phyloP scores from a whole-genome alignment of 2,888 invertebrate species.

The Disparrhopalites patrizii region DNA sequence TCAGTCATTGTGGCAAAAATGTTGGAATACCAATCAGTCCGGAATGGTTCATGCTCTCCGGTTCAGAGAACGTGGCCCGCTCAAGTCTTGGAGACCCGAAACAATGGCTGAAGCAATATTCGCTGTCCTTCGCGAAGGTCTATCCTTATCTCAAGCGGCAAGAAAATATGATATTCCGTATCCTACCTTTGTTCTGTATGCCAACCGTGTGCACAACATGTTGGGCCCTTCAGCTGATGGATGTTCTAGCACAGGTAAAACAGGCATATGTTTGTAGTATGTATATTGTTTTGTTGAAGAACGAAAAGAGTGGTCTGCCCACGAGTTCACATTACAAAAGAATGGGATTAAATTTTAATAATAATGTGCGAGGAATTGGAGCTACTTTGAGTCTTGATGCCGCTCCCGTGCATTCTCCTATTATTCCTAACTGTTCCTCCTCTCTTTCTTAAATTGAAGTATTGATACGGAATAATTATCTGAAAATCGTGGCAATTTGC shows the following conservation, averaged over 20 bases:
- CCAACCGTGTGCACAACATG: constrained; percentile 90
- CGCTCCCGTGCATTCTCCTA: neutral
- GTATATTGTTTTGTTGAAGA: neutral
- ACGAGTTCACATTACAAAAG: too few relatives aligned
- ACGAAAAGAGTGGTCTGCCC: too few relatives aligned
- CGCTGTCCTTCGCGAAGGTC: constrained; percentile 83
- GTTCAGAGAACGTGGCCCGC: constrained; percentile 84
- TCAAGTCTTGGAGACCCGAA: constrained; percentile 90
- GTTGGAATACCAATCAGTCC: constrained; percentile 90
- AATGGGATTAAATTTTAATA: too few relatives aligned
- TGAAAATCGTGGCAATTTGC: neutral
- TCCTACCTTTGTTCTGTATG: constrained; percentile 88
- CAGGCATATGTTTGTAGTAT: neutral
- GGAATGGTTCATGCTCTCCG: constrained; percentile 78
- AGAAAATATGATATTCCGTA: constrained; percentile 92
- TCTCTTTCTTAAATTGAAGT: neutral
- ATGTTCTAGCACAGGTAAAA: constrained; percentile 66
- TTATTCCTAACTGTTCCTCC: neutral
- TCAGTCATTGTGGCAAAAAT: constrained; percentile 94
- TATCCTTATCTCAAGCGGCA: constrained; percentile 83
- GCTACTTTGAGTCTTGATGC: too few relatives aligned
- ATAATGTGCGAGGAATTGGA: too few relatives aligned
- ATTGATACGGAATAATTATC: too few relatives aligned
- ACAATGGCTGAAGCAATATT: constrained; percentile 94
- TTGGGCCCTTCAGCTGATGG: constrained; percentile 87